These are phyloP conservation scores for Drosophila helvetica DNA, from an alignment of 2,888 invertebrate genomes.

Conservation along the genomic window DNA sequence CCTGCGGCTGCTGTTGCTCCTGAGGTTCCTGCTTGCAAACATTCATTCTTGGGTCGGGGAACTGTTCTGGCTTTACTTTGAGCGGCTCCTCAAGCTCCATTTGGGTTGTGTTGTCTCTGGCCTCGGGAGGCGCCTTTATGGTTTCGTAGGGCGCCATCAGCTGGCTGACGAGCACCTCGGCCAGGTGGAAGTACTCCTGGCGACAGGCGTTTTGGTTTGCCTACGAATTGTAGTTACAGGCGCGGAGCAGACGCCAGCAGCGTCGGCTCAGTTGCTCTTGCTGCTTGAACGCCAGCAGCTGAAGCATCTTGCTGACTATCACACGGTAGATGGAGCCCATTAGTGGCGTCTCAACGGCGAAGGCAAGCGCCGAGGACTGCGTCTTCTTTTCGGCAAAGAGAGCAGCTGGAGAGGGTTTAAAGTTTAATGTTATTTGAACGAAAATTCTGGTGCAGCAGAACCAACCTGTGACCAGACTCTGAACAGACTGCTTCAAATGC, in stretches of 20 bases:
- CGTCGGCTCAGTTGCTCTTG: constrained; percentile 76
- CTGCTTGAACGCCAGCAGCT: constrained; percentile 82
- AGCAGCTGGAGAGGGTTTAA: constrained; percentile 56
- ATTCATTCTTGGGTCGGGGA: constrained; percentile 15
- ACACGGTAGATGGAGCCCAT: constrained; percentile 82
- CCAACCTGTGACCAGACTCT: constrained; percentile 77
- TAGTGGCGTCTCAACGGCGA: constrained; percentile 77
- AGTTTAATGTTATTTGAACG: background rate
- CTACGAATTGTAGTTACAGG: constrained; percentile 79
- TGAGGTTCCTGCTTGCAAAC: constrained; percentile 30
- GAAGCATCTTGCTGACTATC: constrained; percentile 80
- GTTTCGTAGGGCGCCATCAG: constrained; percentile 81
- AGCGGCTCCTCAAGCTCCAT: constrained; percentile 63
- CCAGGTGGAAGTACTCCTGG: constrained; percentile 81
- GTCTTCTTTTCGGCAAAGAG: constrained; percentile 75
- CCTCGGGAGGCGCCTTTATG: constrained; percentile 66
- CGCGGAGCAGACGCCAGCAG: constrained; percentile 81
- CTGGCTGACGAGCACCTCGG: constrained; percentile 82
- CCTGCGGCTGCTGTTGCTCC: constrained; percentile 25
- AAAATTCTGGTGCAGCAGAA: background rate
- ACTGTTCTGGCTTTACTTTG: constrained; percentile 42
- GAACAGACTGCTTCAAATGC: constrained; percentile 73
- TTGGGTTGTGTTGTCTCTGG: constrained; percentile 31
- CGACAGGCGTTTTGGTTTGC: constrained; percentile 78
- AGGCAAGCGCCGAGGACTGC: constrained; percentile 64